These are phyloP conservation scores for Chloroceryle inda DNA, from an alignment of 2,797 vertebrate genomes.

Conservation along the genomic window DNA sequence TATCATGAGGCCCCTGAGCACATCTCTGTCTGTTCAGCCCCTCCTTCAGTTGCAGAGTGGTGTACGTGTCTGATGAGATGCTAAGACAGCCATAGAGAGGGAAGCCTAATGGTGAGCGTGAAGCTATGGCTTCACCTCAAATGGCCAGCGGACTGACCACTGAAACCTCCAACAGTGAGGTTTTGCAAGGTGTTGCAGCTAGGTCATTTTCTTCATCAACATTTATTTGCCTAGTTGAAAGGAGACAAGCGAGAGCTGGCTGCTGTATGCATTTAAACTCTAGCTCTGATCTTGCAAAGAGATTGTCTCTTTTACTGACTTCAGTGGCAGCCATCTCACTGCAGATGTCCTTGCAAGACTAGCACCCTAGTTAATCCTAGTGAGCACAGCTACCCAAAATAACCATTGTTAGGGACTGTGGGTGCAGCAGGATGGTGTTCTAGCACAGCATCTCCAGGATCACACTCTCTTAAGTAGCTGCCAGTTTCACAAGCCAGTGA, in stretches of 20 bases:
- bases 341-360: background rate
- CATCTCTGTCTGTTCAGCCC: background rate
- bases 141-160: background rate
- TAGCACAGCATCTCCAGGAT: background rate
- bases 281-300: background rate
- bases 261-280: background rate
- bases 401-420: background rate
- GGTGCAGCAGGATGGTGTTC: background rate
- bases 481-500: background rate
- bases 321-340: background rate
- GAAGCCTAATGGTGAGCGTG: background rate
- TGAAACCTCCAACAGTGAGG: rapidly evolving
- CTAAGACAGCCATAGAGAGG: background rate
- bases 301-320: background rate
- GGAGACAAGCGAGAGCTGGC: background rate
- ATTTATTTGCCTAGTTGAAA: background rate
- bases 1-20: background rate
- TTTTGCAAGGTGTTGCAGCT: background rate
- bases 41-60: background rate
- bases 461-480: background rate
- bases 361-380: background rate
- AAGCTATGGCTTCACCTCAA: background rate
- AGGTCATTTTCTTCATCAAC: background rate
- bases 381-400: background rate
- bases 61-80: background rate